Evolutionary conservation across 2,797 vertebrate genomes (phyloP).

Genomic region (Sus cebifrons): DNA sequence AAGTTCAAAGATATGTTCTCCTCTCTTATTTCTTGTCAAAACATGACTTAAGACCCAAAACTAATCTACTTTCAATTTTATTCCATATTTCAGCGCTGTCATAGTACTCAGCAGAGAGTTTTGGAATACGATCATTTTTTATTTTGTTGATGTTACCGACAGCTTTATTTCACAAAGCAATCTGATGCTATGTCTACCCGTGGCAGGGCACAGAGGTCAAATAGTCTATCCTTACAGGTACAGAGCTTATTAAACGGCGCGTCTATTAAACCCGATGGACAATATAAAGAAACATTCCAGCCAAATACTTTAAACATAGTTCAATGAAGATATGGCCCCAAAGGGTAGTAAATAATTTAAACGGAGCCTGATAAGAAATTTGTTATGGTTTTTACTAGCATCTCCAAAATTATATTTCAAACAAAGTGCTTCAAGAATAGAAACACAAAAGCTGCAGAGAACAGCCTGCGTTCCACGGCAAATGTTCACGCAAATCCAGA

Average conservation of each 20-base stretch:
- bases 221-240: constrained; percentile 93
- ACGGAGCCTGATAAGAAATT: constrained; percentile 80
- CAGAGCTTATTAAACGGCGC: constrained; percentile 94
- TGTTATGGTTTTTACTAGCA: constrained; percentile 84
- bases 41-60: constrained; percentile 98
- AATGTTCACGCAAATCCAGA: neutral
- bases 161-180: constrained; percentile 99
- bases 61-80: constrained; percentile 99
- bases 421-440: constrained; percentile 78
- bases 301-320: constrained; percentile 90
- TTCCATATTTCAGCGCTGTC: constrained; percentile 99
- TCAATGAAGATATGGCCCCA: constrained; percentile 88
- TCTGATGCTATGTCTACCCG: constrained; percentile 97
- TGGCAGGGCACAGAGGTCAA: constrained; percentile 96
- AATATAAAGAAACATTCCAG: constrained; percentile 91
- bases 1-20: constrained; percentile 93
- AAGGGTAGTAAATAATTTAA: constrained; percentile 89
- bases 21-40: constrained; percentile 96
- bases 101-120: constrained; percentile 94
- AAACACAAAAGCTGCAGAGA: constrained; percentile 61
- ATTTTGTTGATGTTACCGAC: constrained; percentile 98
- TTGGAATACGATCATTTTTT: constrained; percentile 97
- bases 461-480: constrained; percentile 27
- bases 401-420: constrained; percentile 86
- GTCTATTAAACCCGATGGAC: constrained; percentile 91